Base-by-base conservation (phyloP, 2,888 invertebrate genomes). In the Tetrapedia diversipes region DNA sequence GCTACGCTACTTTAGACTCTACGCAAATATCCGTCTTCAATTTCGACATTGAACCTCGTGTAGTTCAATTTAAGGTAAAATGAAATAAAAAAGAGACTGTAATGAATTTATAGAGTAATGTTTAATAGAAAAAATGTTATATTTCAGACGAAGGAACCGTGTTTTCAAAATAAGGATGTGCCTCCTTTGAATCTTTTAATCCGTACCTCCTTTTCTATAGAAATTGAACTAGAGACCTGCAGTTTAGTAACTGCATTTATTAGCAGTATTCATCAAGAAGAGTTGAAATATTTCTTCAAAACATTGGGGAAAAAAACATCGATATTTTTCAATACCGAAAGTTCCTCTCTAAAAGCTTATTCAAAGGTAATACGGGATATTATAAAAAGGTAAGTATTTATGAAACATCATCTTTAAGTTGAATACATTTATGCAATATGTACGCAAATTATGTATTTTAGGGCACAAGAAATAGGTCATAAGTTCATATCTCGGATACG, bases 351-450 rank as follows among this genome's bases (percentile, higher is more conserved):
- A 66, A 92, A 94, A 29, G 94, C 95, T 88, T 93, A 94, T 88
- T 93, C 95, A 47, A 93, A 94, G 86, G 93, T 95, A 92, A 95
- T 96, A 2, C 94, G 94, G 83, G 95, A 95, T 86, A 96, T 96
- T 32, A 92, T 94, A 59, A 92, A 93, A 86, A 92, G 94, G 94
- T 94, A 84, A 4, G 3, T n/a, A 19, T 27, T n/a, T 14, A 43
- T 57, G 10, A 39, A 14, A 11, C 4, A 8, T 32, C 10, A 4
- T 0, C 1, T 11, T 8, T 32, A 16, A 19, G 1, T 41, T 1
- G 7, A 37, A 16, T 11, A 10, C 19, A 43, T 43, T 51, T 27
- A 51, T 39, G n/a, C n/a, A n/a, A 24, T 27, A 41, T 6, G 0
- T n/a, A n/a, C n/a, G n/a, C n/a, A n/a, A 11, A 47, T 11, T 11